Base-by-base conservation (phyloP, 2,888 invertebrate species). In the Willowsia nigromaculata region DNA sequence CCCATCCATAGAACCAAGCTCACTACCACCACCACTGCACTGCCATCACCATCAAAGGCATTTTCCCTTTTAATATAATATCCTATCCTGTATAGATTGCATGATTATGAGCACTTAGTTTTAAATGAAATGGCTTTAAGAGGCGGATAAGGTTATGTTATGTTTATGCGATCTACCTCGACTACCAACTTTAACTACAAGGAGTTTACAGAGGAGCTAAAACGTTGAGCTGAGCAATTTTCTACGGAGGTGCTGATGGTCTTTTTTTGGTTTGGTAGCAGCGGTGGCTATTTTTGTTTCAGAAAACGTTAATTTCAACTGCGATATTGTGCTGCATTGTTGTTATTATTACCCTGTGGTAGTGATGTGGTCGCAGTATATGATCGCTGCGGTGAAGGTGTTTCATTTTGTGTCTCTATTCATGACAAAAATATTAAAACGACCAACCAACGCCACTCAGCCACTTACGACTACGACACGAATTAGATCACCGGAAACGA, bases 101-200 rank as follows among this genome's bases (percentile, higher is more conserved):
- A 89, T 89, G 89, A 89, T 89, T 89, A 85, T 85, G 80, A 80
- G 89, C 85, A 85, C 85, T 89, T 84, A 89, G 56, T 85, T 83
- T 83, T 80, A 89, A 89, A 85, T 84, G 80, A 84, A 85, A 89
- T 85, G 84, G 76, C 25, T 83, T 82, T 62, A 83, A 74, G 62
- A 76, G 50, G 62, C 33, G 88, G 78, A 88, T 84, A 74, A 82
- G 40, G 30, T 47, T 82, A 88, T 76, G 87, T 56, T 84, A 71
- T 40, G 85, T 85, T 62, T 76, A 74, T 85, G 85, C 33, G 76
- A 30, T 82, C 37, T 18, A 37, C 56, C n/a, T 27, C 76, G 30
- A 25, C 50, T 33, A 37, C 59, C 76, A 50, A 30, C 40, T 71
- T 1, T 40, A 11, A 37, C 40, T 22, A 40, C 37, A 18, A 25